Evolutionary conservation across 2,797 vertebrate genomes (phyloP).

Genomic region (Thaleichthys pacificus): DNA sequence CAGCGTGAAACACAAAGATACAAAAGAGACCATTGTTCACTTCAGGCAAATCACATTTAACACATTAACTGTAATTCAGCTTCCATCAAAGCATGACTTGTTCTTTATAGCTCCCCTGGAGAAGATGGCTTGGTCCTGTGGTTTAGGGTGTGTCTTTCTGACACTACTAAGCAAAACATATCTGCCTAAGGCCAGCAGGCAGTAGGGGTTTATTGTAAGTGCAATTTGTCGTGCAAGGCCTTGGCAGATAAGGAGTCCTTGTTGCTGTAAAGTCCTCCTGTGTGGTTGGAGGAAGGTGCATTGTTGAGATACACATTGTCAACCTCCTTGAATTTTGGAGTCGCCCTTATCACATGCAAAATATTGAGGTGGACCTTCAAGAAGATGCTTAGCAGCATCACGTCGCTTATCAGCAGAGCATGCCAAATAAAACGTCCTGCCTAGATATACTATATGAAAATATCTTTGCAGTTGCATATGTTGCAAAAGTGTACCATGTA

Average conservation of each 20-base stretch:
- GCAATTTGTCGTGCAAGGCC: slow-evolving; percentile 13
- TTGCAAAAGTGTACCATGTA: too few species aligned
- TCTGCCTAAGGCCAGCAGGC: slow-evolving; percentile 24
- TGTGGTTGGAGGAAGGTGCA: slow-evolving; percentile 15
- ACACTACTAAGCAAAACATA: slow-evolving; percentile 7
- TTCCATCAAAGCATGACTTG: slow-evolving; percentile 15
- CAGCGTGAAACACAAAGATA: background rate
- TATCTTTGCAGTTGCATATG: background rate
- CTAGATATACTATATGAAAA: background rate
- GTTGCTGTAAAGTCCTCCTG: slow-evolving; percentile 30
- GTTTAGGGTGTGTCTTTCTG: slow-evolving; percentile 11
- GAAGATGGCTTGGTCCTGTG: background rate
- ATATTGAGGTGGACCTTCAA: background rate
- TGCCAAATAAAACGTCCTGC: background rate
- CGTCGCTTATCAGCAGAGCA: background rate
- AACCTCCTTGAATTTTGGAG: background rate
- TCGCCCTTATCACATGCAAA: background rate
- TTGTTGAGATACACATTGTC: slow-evolving; percentile 11
- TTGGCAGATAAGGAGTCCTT: slow-evolving; percentile 30
- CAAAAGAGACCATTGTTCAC: background rate
- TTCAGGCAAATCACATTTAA: slow-evolving; percentile 13
- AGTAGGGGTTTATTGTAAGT: slow-evolving; percentile 24
- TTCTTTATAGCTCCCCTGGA: slow-evolving; percentile 23
- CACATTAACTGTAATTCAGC: slow-evolving; percentile 24
- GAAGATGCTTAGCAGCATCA: too few species aligned